Percentiles rank a stretch among this genome's conserved stretches.
Evolutionary conservation across 2,113 vertebrate genomes (phyloP).

Genomic region (Rafetus swinhoei): DNA sequence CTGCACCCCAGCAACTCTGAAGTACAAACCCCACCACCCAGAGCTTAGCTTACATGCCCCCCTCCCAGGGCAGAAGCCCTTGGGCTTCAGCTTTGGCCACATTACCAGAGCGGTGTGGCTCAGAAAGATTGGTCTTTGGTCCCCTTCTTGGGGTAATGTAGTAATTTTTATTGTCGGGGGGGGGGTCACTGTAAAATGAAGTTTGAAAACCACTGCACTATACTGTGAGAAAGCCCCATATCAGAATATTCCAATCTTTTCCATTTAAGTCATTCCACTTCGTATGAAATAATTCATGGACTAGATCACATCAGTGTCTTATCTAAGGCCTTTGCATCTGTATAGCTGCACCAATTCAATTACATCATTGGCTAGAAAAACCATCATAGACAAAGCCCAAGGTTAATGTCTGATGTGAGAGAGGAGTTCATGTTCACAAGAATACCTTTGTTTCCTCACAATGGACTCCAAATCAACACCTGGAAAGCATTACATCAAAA

Average conservation of each 20-base stretch:
- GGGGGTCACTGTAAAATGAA: no score
- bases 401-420: background rate
- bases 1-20: no score
- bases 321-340: background rate
- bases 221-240: background rate
- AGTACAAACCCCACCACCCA: no score
- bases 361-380: background rate
- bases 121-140: no score
- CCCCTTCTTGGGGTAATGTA: no score
- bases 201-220: background rate
- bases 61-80: no score
- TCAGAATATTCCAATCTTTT: background rate
- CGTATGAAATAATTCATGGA: background rate
- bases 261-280: background rate
- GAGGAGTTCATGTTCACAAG: background rate
- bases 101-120: no score
- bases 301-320: background rate
- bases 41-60: no score
- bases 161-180: no score
- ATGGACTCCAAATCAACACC: background rate
- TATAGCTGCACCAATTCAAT: background rate
- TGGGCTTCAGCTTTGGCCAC: no score
- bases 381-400: background rate
- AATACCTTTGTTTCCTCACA: background rate
- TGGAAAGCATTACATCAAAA: background rate